Evolutionary conservation across 2,113 vertebrate genomes (phyloP).

Genomic region (Grammomys dolichurus): DNA sequence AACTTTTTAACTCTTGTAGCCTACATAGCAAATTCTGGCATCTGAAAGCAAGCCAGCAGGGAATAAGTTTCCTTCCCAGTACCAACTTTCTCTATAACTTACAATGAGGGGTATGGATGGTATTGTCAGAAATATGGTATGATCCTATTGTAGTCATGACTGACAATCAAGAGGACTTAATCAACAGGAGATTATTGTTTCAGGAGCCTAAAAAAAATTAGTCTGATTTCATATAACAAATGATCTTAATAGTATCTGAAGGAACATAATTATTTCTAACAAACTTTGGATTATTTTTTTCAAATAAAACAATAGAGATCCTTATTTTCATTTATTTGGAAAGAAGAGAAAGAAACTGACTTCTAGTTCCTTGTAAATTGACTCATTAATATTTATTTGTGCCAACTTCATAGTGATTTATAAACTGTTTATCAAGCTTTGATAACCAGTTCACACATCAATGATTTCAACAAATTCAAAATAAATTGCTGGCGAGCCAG

Average conservation of each 20-base stretch:
- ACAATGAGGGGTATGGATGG: background rate
- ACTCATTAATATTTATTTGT: slow-evolving; percentile 86
- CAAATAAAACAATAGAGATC: slow-evolving; percentile 41
- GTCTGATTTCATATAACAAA: slow-evolving; percentile 42
- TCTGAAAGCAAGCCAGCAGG: background rate
- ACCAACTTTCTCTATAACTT: background rate
- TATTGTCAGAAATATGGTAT: no score
- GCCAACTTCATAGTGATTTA: slow-evolving; percentile 81
- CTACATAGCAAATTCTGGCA: background rate
- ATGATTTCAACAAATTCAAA: slow-evolving; percentile 81
- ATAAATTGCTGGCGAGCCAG: slow-evolving; percentile 73
- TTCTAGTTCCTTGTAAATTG: slow-evolving; percentile 78
- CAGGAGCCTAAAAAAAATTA: background rate
- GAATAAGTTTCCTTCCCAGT: no score
- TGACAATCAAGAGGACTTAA: no score
- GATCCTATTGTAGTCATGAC: background rate
- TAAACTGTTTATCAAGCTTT: slow-evolving; percentile 84
- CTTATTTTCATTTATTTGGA: slow-evolving; percentile 58
- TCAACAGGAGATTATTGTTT: background rate
- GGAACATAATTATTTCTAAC: slow-evolving; percentile 65
- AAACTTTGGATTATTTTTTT: slow-evolving; percentile 71
- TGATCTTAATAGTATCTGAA: slow-evolving; percentile 24
- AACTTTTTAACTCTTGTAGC: no score
- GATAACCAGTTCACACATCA: slow-evolving; percentile 84
- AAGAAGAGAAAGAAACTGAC: slow-evolving; percentile 48